These are phyloP conservation scores for Sprattus sprattus DNA, from an alignment of 2,113 vertebrate genomes.

Conservation along the genomic window DNA sequence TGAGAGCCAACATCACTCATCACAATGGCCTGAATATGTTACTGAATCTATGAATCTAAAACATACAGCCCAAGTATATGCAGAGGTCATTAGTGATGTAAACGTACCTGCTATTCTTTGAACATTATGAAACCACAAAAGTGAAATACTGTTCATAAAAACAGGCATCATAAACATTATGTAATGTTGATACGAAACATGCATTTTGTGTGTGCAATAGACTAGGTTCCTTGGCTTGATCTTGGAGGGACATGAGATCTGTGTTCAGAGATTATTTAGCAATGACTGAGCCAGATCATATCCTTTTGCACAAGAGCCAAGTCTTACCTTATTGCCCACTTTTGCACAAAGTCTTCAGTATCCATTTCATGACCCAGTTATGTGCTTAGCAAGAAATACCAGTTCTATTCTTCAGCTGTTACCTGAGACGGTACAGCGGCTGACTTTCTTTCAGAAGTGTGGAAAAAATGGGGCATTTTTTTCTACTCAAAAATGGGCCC, in stretches of 20 bases:
- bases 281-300: neutral
- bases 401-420: neutral
- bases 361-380: constrained; percentile 1
- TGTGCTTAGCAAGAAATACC: neutral
- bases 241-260: neutral
- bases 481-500: neutral
- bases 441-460: neutral
- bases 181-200: neutral
- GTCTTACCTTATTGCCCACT: neutral
- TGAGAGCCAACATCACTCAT: neutral
- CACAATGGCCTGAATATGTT: neutral
- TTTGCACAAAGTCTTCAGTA: neutral
- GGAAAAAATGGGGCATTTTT: neutral
- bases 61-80: neutral
- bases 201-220: neutral
- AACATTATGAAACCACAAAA: neutral
- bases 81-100: neutral
- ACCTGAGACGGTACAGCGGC: neutral
- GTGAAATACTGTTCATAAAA: neutral
- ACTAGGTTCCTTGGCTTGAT: neutral
- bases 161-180: neutral
- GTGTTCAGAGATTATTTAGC: neutral
- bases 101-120: neutral
- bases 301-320: constrained; percentile 7
- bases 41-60: neutral